Percentiles rank a stretch among this genome's conserved stretches.
Evolutionary conservation across 2,113 vertebrate genomes (phyloP).

Genomic region (Fulmarus glacialis): DNA sequence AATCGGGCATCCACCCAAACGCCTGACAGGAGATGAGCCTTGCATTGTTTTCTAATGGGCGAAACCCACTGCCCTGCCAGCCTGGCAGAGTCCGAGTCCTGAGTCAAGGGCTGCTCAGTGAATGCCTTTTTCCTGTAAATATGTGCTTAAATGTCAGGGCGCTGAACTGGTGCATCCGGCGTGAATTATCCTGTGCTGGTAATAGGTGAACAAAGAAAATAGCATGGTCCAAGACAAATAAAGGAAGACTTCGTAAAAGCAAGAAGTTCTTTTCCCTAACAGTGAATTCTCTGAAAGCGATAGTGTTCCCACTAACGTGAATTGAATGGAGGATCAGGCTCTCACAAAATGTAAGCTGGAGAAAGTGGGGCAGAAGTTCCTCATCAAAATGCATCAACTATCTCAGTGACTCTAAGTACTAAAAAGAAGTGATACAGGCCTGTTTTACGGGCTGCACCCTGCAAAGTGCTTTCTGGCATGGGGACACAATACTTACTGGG

Average conservation of each 20-base stretch:
- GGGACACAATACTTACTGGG: background rate
- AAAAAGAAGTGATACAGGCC: background rate
- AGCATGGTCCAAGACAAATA: background rate
- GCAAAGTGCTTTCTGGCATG: background rate
- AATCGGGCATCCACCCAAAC: fast-evolving
- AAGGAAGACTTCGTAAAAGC: background rate
- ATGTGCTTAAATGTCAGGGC: background rate
- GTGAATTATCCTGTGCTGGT: background rate
- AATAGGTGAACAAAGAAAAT: background rate
- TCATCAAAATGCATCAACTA: background rate
- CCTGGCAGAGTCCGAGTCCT: background rate
- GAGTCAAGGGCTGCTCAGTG: background rate
- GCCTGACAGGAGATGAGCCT: background rate
- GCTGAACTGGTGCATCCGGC: background rate
- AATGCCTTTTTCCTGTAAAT: background rate
- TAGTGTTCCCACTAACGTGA: background rate
- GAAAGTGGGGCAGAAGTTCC: background rate
- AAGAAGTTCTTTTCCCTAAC: background rate
- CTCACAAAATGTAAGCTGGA: background rate
- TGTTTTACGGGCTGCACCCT: background rate
- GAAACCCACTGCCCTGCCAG: background rate
- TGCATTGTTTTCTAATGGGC: background rate
- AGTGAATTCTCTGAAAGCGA: background rate
- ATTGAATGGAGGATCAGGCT: background rate
- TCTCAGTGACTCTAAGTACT: too few relatives aligned